A percentile compares a stretch with the other conserved stretches of the same genome.
Evolutionary conservation across 2,797 vertebrate genomes (phyloP).

Genomic region (Melanogrammus aeglefinus): DNA sequence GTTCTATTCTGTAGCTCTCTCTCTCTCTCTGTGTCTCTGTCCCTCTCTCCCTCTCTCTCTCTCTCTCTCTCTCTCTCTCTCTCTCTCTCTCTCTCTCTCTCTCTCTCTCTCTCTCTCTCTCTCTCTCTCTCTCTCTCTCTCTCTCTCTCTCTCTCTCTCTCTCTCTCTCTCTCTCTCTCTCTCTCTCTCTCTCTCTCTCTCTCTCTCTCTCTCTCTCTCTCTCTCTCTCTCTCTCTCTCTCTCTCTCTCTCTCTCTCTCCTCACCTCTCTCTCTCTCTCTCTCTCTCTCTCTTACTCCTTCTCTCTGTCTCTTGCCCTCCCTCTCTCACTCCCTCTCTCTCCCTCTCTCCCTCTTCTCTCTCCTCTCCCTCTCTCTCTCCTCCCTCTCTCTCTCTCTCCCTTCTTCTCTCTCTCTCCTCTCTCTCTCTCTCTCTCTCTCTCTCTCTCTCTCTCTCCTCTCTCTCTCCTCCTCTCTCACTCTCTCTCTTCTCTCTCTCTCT

Average conservation of each 20-base stretch:
- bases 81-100: conserved; percentile 10
- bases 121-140: conserved; percentile 24
- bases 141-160: neutral
- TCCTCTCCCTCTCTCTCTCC: conserved; percentile 14
- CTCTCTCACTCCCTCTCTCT: conserved; percentile 1
- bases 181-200: conserved; percentile 28
- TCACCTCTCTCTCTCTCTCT: conserved; percentile 28
- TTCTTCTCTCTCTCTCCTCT: conserved; percentile 33
- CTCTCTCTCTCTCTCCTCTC: conserved; percentile 11
- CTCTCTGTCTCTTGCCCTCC: no score
- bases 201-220: conserved; percentile 24
- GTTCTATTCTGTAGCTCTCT: conserved; percentile 15
- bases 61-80: conserved; percentile 24
- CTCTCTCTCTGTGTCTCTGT: conserved; percentile 14
- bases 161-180: conserved; percentile 8
- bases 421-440: conserved; percentile 19
- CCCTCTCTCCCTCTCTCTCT: conserved; percentile 44
- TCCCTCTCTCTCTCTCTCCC: conserved; percentile 40
- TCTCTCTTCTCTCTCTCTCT: conserved; percentile 23
- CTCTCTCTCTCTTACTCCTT: conserved; percentile 27
- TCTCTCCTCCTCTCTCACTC: conserved; percentile 41
- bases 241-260: conserved; percentile 10
- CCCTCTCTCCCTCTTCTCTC: conserved; percentile 11
- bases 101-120: conserved; percentile 28
- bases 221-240: neutral